A percentile compares a stretch with the other conserved stretches of the same genome.
Conservation (phyloP, 2,888 invertebrate genomes). For the Xestia c-nigrum region DNA sequence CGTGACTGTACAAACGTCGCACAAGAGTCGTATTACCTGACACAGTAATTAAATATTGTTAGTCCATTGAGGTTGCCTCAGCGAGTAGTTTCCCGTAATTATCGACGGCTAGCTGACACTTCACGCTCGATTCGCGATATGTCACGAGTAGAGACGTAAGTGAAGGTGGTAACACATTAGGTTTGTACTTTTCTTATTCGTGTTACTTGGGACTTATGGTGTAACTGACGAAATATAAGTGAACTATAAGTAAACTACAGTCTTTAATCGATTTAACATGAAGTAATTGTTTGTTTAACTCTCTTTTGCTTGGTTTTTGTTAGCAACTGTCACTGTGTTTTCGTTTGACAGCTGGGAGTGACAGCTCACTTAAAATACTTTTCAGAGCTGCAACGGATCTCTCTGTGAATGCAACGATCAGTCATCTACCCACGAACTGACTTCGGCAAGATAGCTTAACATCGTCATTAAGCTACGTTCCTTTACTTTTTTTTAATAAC, state of each 20-base stretch:
- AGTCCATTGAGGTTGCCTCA: constrained; percentile 49
- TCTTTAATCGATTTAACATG: not conserved
- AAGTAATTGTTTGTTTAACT: not conserved
- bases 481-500: not conserved
- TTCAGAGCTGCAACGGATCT: not conserved
- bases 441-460: not conserved
- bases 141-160: constrained; percentile 26
- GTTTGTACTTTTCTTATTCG: not conserved
- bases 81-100: constrained; percentile 45
- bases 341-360: not conserved
- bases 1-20: not conserved
- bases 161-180: not conserved
- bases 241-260: not conserved
- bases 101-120: constrained; percentile 34
- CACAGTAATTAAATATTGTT: constrained; percentile 54
- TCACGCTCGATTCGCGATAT: constrained; percentile 31
- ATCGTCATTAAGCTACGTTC: not conserved
- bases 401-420: not conserved
- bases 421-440: not conserved
- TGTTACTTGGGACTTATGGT: not conserved
- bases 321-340: not conserved
- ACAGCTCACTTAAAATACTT: not conserved
- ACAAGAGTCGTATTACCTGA: constrained; percentile 31
- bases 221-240: not conserved
- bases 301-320: not conserved